These are phyloP conservation scores for Heterocephalus glaber DNA, from an alignment of 2,113 vertebrate genomes.

Conservation along the genomic window DNA sequence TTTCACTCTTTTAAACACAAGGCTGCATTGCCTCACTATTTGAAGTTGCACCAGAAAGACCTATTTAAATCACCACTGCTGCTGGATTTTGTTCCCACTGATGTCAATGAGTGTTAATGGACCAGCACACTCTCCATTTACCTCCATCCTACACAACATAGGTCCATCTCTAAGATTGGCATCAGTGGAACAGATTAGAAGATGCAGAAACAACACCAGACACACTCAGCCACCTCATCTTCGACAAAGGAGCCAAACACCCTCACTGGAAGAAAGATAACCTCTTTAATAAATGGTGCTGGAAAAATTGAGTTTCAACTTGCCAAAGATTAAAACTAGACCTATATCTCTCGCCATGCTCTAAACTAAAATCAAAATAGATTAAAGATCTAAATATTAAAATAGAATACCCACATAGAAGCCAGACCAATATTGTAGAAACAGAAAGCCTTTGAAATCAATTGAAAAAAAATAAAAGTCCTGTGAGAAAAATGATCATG, in stretches of 20 bases:
- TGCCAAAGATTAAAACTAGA: no score
- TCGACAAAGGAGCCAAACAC: no score
- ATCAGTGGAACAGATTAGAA: no score
- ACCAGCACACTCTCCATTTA: rapidly evolving
- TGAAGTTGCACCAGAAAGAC: not conserved
- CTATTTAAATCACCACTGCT: not conserved
- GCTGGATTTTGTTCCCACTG: not conserved
- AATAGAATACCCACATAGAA: not conserved
- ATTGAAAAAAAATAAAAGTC: not conserved
- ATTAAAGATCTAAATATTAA: no score
- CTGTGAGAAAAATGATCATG: not conserved
- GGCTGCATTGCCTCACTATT: not conserved
- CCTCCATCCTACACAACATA: not conserved
- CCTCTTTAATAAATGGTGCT: no score
- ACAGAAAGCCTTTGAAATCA: not conserved
- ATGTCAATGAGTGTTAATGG: not conserved
- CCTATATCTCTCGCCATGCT: no score
- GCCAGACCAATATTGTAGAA: not conserved
- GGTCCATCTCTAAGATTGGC: not conserved
- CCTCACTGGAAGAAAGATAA: no score
- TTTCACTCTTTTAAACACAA: not conserved
- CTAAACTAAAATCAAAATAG: no score
- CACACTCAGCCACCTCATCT: no score
- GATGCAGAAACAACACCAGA: no score
- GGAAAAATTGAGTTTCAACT: no score